A percentile compares a stretch with the other conserved stretches of the same genome.
Evolutionary conservation across 2,888 invertebrate species (phyloP).

Genomic region (Formica aserva): DNA sequence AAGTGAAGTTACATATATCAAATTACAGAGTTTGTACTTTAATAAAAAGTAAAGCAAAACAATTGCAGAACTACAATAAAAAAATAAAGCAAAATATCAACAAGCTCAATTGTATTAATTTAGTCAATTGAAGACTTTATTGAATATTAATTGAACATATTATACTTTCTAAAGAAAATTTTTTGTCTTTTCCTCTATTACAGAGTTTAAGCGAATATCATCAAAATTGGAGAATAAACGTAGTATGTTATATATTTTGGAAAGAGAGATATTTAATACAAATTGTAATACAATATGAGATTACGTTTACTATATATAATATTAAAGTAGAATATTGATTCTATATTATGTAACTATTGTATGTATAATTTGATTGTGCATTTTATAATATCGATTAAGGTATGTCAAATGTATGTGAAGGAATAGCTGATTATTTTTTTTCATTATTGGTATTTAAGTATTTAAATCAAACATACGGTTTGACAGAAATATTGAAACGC

Average conservation of each 20-base stretch:
- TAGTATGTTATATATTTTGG: neutral
- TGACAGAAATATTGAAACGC: slow-evolving; percentile 8
- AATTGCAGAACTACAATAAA: neutral
- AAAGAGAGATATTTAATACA: slow-evolving; percentile 32
- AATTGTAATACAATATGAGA: neutral
- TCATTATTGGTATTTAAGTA: slow-evolving; percentile 5
- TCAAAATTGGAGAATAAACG: neutral
- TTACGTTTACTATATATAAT: slow-evolving; percentile 3
- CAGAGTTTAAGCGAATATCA: neutral
- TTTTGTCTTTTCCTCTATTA: neutral
- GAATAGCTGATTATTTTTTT: neutral
- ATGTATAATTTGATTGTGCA: neutral
- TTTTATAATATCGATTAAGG: slow-evolving; percentile 20
- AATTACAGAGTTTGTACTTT: neutral
- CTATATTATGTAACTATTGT: neutral
- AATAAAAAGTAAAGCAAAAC: neutral
- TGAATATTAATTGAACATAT: neutral
- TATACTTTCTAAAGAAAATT: neutral
- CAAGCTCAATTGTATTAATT: too few relatives aligned
- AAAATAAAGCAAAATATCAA: too few relatives aligned
- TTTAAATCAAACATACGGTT: neutral
- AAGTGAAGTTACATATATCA: slow-evolving; percentile 73
- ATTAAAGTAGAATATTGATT: neutral
- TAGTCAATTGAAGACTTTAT: neutral
- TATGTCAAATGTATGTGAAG: neutral